These are phyloP conservation scores for Pampusana beccarii DNA, from an alignment of 2,113 vertebrate genomes.

Conservation along the genomic window DNA sequence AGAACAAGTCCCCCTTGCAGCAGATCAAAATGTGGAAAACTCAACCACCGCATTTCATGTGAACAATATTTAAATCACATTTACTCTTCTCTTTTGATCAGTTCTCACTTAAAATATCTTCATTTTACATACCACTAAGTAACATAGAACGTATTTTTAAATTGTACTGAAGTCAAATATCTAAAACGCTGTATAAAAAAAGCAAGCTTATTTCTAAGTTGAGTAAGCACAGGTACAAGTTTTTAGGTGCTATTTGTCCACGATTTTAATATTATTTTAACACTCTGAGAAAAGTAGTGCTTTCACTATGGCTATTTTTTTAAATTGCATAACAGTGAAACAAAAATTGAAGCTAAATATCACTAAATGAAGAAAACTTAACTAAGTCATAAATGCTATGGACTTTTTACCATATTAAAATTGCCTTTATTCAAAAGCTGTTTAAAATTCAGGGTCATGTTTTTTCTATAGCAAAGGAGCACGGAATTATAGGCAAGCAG, in stretches of 20 bases:
- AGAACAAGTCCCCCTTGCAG: background rate
- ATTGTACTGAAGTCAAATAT: background rate
- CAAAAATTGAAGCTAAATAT: background rate
- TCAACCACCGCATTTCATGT: background rate
- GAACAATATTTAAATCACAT: background rate
- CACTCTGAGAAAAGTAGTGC: background rate
- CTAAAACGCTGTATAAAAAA: background rate
- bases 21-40: background rate
- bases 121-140: background rate
- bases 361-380: background rate
- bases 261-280: background rate
- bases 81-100: background rate
- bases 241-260: background rate
- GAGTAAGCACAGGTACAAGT: background rate
- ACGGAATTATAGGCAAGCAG: conserved; percentile 77
- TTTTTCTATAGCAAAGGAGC: conserved; percentile 76
- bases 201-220: background rate
- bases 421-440: conserved; percentile 47
- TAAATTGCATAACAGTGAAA: background rate
- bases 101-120: background rate
- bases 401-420: conserved; percentile 30
- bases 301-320: background rate
- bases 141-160: background rate
- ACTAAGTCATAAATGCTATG: background rate
- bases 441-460: conserved; percentile 67